Base-by-base conservation (phyloP, 2,888 invertebrate species). In the Acleris holmiana region DNA sequence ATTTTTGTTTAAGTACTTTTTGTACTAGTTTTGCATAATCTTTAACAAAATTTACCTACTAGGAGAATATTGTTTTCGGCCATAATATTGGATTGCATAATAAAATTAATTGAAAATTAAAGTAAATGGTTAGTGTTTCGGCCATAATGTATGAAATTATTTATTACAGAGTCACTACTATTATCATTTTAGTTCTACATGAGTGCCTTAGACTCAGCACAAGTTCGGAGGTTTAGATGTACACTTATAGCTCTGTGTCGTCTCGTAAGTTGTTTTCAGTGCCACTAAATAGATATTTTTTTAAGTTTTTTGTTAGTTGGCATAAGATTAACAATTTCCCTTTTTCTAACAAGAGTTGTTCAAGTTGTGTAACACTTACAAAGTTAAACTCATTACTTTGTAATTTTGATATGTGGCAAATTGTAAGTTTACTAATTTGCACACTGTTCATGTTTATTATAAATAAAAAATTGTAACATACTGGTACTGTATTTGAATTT, bases 391-490 rank as follows among this genome's bases (percentile, higher is more conserved):
- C 78, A 77, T 77, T 73, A 70, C 73, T 73, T 73, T 77, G 73
- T 79, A 80, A 79, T 80, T 78, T 80, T 67, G 61, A 67, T 68
- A 69, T 69, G 68, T 71, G 71, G 82, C 84, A 82, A 83, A 84
- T 84, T 78, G 77, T 80, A 75, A 71, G 73, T 82, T 80, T 80
- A 82, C 82, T 87, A 83, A 88, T 90, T 89, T 90, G 86, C 90
- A 86, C 89, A 89, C 86, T 86, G 89, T 90, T 89, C 85, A 89
- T 85, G 88, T 90, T 91, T 89, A 90, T 84, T 85, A 84, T 76
- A 81, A 89, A 87, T 89, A 89, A 90, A 86, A 49, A 80, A 87
- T 81, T 84, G 82, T 80, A 82, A 68, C 57, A 61, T 60, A 76
- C 69, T 50, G 70, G 70, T 48, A 18, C 68, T 61, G 67, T 69